phyloP scores from a whole-genome alignment of 2,888 invertebrate genomes.

The Drosophila koepferae region DNA sequence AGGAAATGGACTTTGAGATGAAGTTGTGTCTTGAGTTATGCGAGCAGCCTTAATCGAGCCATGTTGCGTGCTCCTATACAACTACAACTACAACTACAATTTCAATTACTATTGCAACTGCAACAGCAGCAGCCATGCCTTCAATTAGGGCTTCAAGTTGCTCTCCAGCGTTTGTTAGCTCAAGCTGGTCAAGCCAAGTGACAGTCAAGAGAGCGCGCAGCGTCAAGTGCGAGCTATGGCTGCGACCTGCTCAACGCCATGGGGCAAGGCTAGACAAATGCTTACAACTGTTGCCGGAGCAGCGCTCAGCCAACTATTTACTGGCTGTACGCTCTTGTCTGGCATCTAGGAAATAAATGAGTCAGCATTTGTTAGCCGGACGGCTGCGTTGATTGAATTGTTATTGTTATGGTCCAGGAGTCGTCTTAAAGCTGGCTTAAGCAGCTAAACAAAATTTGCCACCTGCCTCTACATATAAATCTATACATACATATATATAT shows the following conservation, averaged over 20 bases:
- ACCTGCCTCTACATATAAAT: conserved; percentile 2
- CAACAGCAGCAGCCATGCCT: conserved; percentile 35
- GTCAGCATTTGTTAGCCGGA: conserved; percentile 68
- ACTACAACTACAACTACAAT: background rate
- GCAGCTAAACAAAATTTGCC: conserved; percentile 24
- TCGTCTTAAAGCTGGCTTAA: conserved; percentile 43
- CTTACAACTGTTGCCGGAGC: conserved; percentile 50
- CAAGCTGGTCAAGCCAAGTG: conserved; percentile 54
- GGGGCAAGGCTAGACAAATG: conserved; percentile 50
- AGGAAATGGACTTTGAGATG: conserved; percentile 62
- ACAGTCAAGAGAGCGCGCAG: conserved; percentile 43
- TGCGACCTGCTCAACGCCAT: conserved; percentile 13
- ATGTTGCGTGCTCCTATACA: background rate
- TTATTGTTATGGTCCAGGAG: conserved; percentile 49
- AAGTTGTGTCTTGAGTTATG: conserved; percentile 54
- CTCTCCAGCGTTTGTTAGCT: conserved; percentile 49
- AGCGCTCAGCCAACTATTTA: conserved; percentile 43
- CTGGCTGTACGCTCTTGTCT: conserved; percentile 26
- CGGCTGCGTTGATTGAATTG: conserved; percentile 59
- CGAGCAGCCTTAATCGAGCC: conserved; percentile 46
- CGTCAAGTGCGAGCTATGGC: conserved; percentile 52
- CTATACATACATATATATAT: background rate
- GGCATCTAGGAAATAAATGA: conserved; percentile 67
- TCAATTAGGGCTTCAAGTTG: conserved; percentile 59
- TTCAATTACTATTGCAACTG: background rate